These are phyloP conservation scores for Diabrotica virgifera DNA, from an alignment of 1,140 invertebrate species.

Conservation along the genomic window DNA sequence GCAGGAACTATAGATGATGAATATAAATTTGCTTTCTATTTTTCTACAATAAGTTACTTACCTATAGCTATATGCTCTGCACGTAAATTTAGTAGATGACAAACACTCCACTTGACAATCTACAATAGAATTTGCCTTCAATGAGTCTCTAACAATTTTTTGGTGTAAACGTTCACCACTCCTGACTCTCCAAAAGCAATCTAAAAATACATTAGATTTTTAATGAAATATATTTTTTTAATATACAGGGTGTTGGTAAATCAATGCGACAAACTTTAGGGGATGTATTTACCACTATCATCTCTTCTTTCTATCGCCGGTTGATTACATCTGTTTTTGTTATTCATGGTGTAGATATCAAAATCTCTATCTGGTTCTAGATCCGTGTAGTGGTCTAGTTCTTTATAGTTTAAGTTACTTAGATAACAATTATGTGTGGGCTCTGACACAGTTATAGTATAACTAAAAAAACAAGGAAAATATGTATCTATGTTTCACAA, in stretches of 20 bases:
- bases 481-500: too few relatives aligned
- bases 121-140: constrained; percentile 64
- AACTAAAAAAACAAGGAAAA: constrained; percentile 42
- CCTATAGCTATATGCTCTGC: constrained; percentile 74
- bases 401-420: constrained; percentile 62
- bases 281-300: constrained; percentile 47
- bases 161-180: constrained; percentile 66
- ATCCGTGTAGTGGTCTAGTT: constrained; percentile 69
- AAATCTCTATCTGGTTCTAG: constrained; percentile 71
- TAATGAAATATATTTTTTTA: too few relatives aligned
- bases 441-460: constrained; percentile 46
- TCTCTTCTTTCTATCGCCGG: constrained; percentile 27
- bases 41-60: constrained; percentile 39
- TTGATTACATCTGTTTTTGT: constrained; percentile 41
- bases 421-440: constrained; percentile 72
- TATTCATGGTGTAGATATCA: constrained; percentile 71
- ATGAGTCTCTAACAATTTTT: constrained; percentile 58
- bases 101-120: constrained; percentile 76
- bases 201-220: constrained; percentile 49
- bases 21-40: too few relatives aligned
- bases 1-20: too few relatives aligned
- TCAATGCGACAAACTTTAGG: too few relatives aligned
- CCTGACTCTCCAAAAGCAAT: constrained; percentile 76
- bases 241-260: too few relatives aligned
- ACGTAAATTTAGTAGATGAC: constrained; percentile 64